Conservation (phyloP, 2,888 invertebrate genomes). For the Eucera pruinosa region DNA sequence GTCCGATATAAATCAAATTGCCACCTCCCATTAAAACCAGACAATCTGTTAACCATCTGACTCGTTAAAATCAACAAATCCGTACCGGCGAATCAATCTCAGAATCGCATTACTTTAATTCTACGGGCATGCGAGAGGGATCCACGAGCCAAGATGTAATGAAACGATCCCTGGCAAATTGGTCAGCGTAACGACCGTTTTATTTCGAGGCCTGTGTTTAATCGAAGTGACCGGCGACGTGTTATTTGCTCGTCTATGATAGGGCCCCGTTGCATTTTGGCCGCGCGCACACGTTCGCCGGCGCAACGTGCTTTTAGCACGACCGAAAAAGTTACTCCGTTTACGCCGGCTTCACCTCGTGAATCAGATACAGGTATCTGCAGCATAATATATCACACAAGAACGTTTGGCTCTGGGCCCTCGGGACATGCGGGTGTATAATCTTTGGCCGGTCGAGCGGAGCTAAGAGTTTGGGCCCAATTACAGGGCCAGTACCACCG, state of each 20-base stretch:
- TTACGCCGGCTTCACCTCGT: slow-evolving; percentile 81
- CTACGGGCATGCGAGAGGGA: background rate
- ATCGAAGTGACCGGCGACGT: slow-evolving; percentile 33
- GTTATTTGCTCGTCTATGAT: slow-evolving; percentile 59
- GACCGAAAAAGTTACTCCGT: slow-evolving; percentile 78
- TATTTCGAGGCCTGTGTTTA: background rate
- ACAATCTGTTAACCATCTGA: slow-evolving; percentile 13
- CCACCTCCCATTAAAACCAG: background rate
- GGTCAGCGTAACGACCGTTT: slow-evolving; percentile 14
- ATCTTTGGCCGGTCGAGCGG: slow-evolving; percentile 82
- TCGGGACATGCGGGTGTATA: slow-evolving; percentile 84
- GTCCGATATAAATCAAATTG: background rate
- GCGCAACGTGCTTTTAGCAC: slow-evolving; percentile 53
- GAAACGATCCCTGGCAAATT: slow-evolving; percentile 31
- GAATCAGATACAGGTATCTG: slow-evolving; percentile 83
- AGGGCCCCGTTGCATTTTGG: slow-evolving; percentile 4
- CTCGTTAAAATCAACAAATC: slow-evolving; percentile 31
- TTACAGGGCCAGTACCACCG: slow-evolving; percentile 84
- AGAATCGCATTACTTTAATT: slow-evolving; percentile 18
- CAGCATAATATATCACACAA: slow-evolving; percentile 83
- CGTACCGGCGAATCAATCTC: background rate
- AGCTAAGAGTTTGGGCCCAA: slow-evolving; percentile 83
- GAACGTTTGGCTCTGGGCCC: slow-evolving; percentile 80
- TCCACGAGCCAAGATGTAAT: slow-evolving; percentile 19
- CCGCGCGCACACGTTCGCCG: slow-evolving; percentile 5